Evolutionary conservation across 2,888 invertebrate species (phyloP).

Genomic region (Helleia helle): DNA sequence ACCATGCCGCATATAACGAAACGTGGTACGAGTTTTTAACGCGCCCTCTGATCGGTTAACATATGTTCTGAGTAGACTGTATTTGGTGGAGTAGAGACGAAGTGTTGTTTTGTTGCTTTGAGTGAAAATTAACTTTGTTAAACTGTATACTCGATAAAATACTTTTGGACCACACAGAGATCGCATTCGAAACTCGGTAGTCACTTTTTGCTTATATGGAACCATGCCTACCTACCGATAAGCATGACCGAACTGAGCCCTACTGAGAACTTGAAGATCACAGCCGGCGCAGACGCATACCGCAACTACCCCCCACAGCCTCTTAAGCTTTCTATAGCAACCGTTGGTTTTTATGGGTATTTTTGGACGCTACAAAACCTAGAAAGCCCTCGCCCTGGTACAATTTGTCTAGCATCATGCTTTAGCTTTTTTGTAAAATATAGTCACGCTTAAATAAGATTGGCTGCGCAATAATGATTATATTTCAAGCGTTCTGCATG

Average conservation of each 20-base stretch:
- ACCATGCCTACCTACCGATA: conserved; percentile 45
- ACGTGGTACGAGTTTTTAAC: neutral
- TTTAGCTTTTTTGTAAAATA: conserved; percentile 74
- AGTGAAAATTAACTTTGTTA: neutral
- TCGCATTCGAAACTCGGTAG: neutral
- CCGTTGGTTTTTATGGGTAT: conserved; percentile 70
- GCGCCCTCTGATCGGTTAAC: neutral
- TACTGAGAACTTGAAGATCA: conserved; percentile 46
- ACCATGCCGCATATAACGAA: conserved; percentile 34
- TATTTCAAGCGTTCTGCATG: conserved; percentile 75
- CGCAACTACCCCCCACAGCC: conserved; percentile 65
- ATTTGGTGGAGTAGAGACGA: neutral
- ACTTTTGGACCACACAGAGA: neutral
- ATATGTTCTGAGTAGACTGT: neutral
- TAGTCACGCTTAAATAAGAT: conserved; percentile 74
- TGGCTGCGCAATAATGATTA: conserved; percentile 75
- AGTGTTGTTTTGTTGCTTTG: neutral
- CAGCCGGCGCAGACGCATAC: conserved; percentile 60
- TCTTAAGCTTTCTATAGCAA: conserved; percentile 67
- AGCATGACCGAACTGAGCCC: conserved; percentile 58
- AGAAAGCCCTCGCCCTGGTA: conserved; percentile 71
- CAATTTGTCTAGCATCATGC: conserved; percentile 74
- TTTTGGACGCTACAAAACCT: conserved; percentile 69
- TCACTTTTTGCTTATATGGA: conserved; percentile 7
- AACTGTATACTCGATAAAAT: neutral